Evolutionary conservation across 2,797 vertebrate genomes (phyloP), one percentile per base, ranked within the genome.

Genomic region (Rhabdophis nuchalis): DNA sequence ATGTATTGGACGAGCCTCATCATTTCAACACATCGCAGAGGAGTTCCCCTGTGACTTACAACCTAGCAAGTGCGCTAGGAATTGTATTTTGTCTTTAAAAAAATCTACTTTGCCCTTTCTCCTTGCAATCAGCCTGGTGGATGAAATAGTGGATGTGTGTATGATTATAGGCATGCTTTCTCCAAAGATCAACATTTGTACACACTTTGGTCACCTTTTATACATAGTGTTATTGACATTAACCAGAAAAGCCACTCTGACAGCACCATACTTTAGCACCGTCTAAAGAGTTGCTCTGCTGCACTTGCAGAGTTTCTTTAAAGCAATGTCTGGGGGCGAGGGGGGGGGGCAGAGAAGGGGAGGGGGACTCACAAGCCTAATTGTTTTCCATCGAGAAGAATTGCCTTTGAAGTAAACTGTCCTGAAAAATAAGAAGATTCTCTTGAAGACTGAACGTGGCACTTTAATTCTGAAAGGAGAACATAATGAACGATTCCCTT

Each of bases 101-200:
- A 95, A 95, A 96, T 96, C 95, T 53, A 94, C 4, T 96, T 96
- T 95, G 93, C 97, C 97, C 97, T 96, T 93, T 96, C 94, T 97
- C 96, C 96, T 96, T 96, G 94, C 94, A 95, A 50, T 58, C 97
- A 97, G 97, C 97, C 97, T 94, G 94, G 93, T 96, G 93, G 96
- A 97, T 97, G 96, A 97, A 98, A 98, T 97, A 97, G 96, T 97
- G 96, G 96, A 98, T 97, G 97, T 98, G 97, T 98, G 97, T 97
- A 97, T 97, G 97, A 98, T 96, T 97, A 96, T 97, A 97, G 97
- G 97, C 97, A 98, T 97, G 97, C 97, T 97, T 98, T 97, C 95
- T 97, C 96, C 95, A 96, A 97, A 98, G 97, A 97, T 97, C 98
- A 98, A 98, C 98, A 97, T 97, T 98, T 97, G 97, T 98, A 97